Evolutionary conservation across 2,797 vertebrate genomes (phyloP).

Genomic region (Phrynocephalus guinanensis): DNA sequence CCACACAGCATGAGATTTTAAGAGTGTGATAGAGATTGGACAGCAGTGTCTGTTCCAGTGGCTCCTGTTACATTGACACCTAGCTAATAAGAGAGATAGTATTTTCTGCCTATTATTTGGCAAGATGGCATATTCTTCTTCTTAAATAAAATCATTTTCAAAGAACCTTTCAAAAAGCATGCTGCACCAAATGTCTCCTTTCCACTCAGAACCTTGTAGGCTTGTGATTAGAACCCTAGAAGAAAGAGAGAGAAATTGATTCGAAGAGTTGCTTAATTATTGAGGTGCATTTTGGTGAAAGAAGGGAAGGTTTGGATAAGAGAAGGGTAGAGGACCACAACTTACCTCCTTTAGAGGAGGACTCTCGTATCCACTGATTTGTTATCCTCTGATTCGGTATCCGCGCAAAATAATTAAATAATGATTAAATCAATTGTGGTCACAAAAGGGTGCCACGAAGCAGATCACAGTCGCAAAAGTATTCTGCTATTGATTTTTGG

Average conservation of each 20-base stretch:
- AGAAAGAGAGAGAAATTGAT: not conserved
- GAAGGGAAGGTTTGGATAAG: not conserved
- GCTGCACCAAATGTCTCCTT: not conserved
- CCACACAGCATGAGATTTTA: constrained; percentile 9
- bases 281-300: not conserved
- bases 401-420: too few species aligned
- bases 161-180: not conserved
- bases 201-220: not conserved
- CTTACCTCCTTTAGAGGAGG: not conserved
- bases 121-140: not conserved
- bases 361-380: too few species aligned
- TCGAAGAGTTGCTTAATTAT: too few species aligned
- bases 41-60: constrained; percentile 9
- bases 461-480: too few species aligned
- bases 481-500: too few species aligned
- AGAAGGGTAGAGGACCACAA: not conserved
- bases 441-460: too few species aligned
- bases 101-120: not conserved
- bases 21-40: not conserved
- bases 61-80: not conserved
- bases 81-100: not conserved
- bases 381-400: too few species aligned
- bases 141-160: not conserved
- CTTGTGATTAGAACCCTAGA: not conserved
- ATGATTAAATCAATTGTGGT: too few species aligned